These are phyloP conservation scores for Eupithecia insigniata DNA, from an alignment of 2,888 invertebrate genomes.

Conservation along the genomic window DNA sequence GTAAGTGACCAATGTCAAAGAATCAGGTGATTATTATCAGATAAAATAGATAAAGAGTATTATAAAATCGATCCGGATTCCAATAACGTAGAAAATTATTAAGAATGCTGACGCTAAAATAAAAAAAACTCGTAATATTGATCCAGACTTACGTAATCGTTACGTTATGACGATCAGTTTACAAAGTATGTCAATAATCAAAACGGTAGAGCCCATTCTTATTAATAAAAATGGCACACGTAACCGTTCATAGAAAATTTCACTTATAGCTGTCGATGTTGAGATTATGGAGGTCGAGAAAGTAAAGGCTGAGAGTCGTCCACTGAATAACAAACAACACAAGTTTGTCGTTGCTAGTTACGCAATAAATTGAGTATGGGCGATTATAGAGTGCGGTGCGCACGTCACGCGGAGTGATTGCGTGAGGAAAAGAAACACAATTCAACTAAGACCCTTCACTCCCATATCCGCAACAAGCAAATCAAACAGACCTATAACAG, in stretches of 20 bases:
- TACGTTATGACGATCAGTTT: not conserved
- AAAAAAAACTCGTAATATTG: constrained; percentile 14
- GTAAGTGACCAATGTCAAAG: not conserved
- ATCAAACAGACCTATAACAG: constrained; percentile 50
- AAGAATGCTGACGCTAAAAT: not conserved
- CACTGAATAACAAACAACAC: constrained; percentile 72
- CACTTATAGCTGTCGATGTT: constrained; percentile 51
- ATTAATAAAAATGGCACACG: constrained; percentile 31
- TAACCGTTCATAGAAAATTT: constrained; percentile 56
- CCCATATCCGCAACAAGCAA: constrained; percentile 44
- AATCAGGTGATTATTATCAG: not conserved
- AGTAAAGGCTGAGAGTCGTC: constrained; percentile 69
- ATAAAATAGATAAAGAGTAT: not conserved
- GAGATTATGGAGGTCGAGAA: constrained; percentile 73
- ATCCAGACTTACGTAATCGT: constrained; percentile 26
- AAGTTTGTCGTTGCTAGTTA: constrained; percentile 63
- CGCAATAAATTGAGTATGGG: constrained; percentile 69
- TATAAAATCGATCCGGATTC: not conserved
- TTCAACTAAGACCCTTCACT: constrained; percentile 52
- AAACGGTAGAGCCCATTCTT: constrained; percentile 1
- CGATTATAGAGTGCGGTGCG: constrained; percentile 66
- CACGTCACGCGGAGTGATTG: constrained; percentile 66
- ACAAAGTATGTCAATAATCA: constrained; percentile 7
- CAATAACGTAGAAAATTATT: not conserved
- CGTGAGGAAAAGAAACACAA: constrained; percentile 61